Evolutionary conservation across 2,797 vertebrate species (phyloP), one percentile per base, ranked within the genome.

Genomic region (Neopelma chrysocephalum): DNA sequence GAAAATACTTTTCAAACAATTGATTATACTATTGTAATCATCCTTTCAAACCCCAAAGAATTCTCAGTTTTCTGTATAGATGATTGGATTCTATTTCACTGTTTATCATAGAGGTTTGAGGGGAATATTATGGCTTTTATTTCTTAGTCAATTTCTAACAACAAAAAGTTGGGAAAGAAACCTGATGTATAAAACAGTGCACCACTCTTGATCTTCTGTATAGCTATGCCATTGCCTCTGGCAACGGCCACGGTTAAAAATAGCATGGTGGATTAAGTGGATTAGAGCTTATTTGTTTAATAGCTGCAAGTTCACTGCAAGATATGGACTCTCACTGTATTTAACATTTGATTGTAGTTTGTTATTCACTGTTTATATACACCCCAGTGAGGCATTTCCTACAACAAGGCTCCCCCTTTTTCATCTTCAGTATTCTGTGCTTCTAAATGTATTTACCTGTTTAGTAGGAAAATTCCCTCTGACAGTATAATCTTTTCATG

Each of bases 201-300:
- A 7, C 22, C 12, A 7, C 10, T 86, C 40, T n/a, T 76, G 12
- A 15, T 90, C 26, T 57, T 81, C 43, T 11, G 27, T 86, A 5
- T 15, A 69, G 18, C 40, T 47, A 1, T 60, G 40, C 31, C 9
- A 62, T 36, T 77, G 53, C 31, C 53, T 77, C 40, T 75, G 27
- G 27, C 32, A 57, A 21, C 0, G 0, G 11, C 45, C 48, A 45
- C 0, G 0, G 18, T 45, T 53, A 29, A 60, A 84, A 87, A 58
- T 2, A 32, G 25, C n/a, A 27, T 45, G 34, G 22, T 60, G 31
- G 34, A 82, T 87, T 89, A 89, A 60, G 31, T 57, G 75, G n/a
- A 73, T 71, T 80, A 91, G 64, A 79, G 23, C 17, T 75, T 81
- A 69, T 58, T 88, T 90, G 31, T 25, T 86, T 88, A 23, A 31